Conservation (phyloP, 2,797 vertebrate species). For the Todus mexicanus region DNA sequence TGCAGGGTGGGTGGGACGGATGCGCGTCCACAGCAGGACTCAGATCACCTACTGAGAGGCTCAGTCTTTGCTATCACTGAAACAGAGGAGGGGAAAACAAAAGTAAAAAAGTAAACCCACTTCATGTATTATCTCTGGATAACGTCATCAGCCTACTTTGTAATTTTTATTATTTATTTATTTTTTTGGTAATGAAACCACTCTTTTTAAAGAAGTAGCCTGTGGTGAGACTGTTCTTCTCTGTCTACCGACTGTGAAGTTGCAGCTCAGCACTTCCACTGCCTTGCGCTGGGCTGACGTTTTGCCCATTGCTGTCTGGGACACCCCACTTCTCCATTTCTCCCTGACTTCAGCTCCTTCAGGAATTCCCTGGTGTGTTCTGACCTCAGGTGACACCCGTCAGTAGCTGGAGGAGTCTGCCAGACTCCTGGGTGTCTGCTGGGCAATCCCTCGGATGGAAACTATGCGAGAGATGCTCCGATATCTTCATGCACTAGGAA, state of each 20-base stretch:
- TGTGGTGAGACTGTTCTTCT: neutral
- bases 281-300: neutral
- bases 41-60: rapidly evolving
- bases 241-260: neutral
- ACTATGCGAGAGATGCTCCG: neutral
- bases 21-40: neutral
- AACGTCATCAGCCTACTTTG: neutral
- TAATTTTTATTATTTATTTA: neutral
- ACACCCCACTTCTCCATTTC: neutral
- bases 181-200: neutral
- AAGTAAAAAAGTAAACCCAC: neutral
- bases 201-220: neutral
- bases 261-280: neutral
- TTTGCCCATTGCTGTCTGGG: neutral
- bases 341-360: neutral
- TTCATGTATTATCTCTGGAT: neutral
- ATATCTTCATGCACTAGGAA: neutral
- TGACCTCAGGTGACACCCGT: neutral
- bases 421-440: neutral
- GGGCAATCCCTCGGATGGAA: neutral
- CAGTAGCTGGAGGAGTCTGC: neutral
- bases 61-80: neutral
- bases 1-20: neutral
- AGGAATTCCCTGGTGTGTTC: neutral
- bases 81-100: neutral